Evolutionary conservation across 53 echinoderm and acorn worm species (phyloP).

Genomic region (Temnopleurus reevesii): DNA sequence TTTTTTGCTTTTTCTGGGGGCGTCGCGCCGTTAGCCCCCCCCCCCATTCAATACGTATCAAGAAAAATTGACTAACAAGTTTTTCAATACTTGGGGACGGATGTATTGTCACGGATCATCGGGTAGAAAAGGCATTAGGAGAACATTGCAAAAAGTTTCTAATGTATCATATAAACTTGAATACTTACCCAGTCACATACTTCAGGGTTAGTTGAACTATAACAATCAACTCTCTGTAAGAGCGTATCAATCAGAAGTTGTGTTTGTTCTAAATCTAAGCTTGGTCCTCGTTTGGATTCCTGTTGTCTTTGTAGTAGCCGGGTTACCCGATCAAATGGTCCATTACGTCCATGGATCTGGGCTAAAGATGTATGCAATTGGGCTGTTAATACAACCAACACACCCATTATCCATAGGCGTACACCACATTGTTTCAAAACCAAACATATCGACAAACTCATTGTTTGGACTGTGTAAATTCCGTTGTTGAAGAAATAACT

Average conservation of each 20-base stretch:
- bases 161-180: no score
- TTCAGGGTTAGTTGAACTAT: constrained; percentile 46
- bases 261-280: constrained; percentile 5
- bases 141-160: no score
- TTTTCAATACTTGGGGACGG: no score
- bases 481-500: background rate
- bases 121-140: no score
- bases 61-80: no score
- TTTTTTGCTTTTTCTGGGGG: no score
- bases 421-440: background rate
- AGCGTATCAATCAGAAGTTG: constrained; percentile 47
- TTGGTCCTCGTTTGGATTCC: constrained; percentile 29
- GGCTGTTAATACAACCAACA: background rate
- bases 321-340: constrained; percentile 46
- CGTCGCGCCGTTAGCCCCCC: no score
- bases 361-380: background rate
- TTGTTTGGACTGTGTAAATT: background rate
- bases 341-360: constrained; percentile 57
- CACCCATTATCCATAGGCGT: background rate
- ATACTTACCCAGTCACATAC: constrained; percentile 58
- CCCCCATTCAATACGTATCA: no score
- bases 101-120: no score
- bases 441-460: background rate
- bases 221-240: constrained; percentile 45
- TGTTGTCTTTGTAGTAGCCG: constrained; percentile 19